Conservation (phyloP, 92 coral and sea anemone species). For the Parazoanthus darwini region DNA sequence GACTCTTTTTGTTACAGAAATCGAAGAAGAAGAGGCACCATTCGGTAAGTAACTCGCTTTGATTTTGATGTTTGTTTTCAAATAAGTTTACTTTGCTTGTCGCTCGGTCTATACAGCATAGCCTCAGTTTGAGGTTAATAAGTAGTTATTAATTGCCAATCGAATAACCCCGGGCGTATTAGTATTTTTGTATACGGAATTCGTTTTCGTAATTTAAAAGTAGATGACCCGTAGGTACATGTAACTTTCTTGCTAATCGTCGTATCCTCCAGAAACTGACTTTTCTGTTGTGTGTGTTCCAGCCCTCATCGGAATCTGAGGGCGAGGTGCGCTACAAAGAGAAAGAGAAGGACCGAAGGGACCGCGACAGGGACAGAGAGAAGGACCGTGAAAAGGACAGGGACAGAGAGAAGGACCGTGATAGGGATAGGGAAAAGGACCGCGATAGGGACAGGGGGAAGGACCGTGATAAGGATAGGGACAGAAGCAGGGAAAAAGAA, state of each 20-base stretch:
- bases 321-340: conserved; percentile 81
- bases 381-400: conserved; percentile 49
- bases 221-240: too few relatives aligned
- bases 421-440: conserved; percentile 60
- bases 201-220: too few relatives aligned
- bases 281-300: neutral
- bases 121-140: too few relatives aligned
- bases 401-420: conserved; percentile 62
- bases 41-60: conserved; percentile 66
- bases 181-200: too few relatives aligned
- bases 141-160: too few relatives aligned
- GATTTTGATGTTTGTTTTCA: neutral
- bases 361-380: conserved; percentile 52
- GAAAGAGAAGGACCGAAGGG: conserved; percentile 66
- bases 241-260: neutral
- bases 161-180: too few relatives aligned
- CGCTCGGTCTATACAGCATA: too few relatives aligned
- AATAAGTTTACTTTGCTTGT: too few relatives aligned
- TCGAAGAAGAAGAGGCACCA: conserved; percentile 97
- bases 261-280: neutral
- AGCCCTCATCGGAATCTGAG: conserved; percentile 92
- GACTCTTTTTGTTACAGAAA: conserved; percentile 68
- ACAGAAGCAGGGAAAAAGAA: conserved; percentile 71
- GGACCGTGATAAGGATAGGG: conserved; percentile 63
- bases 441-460: conserved; percentile 59